Evolutionary conservation across 2,888 invertebrate species (phyloP).

Genomic region (Lumbricus terrestris): DNA sequence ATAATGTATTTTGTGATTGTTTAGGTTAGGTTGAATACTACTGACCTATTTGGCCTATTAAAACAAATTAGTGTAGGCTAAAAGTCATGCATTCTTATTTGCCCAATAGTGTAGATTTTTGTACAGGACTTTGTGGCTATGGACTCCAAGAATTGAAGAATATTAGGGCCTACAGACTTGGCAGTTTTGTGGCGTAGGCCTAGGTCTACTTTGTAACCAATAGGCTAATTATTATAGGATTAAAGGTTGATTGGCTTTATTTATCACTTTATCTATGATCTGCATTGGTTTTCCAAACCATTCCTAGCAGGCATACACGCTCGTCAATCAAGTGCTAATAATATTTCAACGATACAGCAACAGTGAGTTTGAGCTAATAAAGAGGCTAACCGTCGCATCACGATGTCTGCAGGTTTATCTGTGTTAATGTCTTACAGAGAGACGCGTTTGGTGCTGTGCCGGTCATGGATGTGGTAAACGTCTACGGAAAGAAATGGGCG

Average conservation of each 20-base stretch:
- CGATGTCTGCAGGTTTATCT: background rate
- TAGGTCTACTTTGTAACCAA: background rate
- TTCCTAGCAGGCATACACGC: too few relatives aligned
- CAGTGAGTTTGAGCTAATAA: background rate
- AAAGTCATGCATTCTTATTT: background rate
- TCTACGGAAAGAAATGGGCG: constrained; percentile 8
- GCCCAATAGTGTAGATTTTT: too few relatives aligned
- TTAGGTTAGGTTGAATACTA: too few relatives aligned
- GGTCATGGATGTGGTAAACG: background rate
- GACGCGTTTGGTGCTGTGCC: background rate
- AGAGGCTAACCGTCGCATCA: background rate
- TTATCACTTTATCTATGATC: too few relatives aligned
- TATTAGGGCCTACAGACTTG: background rate
- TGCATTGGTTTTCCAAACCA: too few relatives aligned
- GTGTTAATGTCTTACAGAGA: background rate
- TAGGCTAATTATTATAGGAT: too few relatives aligned
- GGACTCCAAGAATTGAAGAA: background rate
- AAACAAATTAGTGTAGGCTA: background rate
- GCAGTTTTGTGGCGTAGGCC: background rate
- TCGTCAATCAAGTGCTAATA: too few relatives aligned
- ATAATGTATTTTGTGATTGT: too few relatives aligned
- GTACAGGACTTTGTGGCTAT: too few relatives aligned
- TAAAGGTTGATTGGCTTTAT: too few relatives aligned
- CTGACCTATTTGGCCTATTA: background rate
- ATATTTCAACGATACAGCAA: background rate